Evolutionary conservation across 2,888 invertebrate species (phyloP), one percentile per base, ranked within the genome.

Genomic region (Drosophila rellima): DNA sequence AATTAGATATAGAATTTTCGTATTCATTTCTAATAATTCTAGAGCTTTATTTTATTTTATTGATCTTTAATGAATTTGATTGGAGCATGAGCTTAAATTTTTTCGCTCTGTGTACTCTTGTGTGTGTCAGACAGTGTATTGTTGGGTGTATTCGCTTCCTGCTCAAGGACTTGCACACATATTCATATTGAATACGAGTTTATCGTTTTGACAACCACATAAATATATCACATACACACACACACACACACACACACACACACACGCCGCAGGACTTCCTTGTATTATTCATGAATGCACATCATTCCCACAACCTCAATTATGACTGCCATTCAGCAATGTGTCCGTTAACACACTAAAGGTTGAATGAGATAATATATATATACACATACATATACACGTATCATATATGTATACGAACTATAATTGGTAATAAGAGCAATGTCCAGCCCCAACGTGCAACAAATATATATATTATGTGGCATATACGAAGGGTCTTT

Each of bases 221-320:
- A 73, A 74, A 77, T 73, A 78, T 59, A 71, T n/a, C 57, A 56
- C 51, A 62, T 23, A 63, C 37, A 47, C 33, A 51, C 10, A 61
- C 15, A 26, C 50, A 40, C 26, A 65, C 47, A 59, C 26, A 33
- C 33, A 70, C 56, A 55, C 48, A 61, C 20, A 60, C 42, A 78
- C 50, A 71, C 55, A 56, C 40, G 47, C 56, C 59, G 56, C 63
- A 67, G 56, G 45, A 62, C 56, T 74, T 70, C 51, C 73, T 62
- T 71, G 72, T 69, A 80, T 83, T 78, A 86, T 80, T 89, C 82
- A 87, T 89, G 83, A 87, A 88, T 76, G 88, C 85, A 81, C 89
- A 89, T 84, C 88, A 84, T 89, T 83, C 75, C 78, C 81, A 71
- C 68, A 81, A 80, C 82, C 82, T 72, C 74, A 81, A 80, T 83